Conservation (phyloP, 2,113 vertebrate species). For the Cheilinus undulatus region DNA sequence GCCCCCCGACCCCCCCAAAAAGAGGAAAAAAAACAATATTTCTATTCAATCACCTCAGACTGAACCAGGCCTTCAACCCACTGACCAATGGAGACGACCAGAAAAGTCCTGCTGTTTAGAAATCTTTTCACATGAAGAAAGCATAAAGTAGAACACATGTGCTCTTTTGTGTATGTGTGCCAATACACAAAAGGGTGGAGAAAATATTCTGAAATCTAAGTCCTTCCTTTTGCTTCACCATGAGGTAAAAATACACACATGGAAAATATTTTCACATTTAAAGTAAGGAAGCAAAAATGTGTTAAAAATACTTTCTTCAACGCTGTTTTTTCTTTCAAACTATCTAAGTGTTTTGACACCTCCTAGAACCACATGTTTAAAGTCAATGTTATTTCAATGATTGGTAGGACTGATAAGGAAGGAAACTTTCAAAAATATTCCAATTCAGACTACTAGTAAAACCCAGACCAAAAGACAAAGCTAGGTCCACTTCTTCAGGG, state of each 20-base stretch:
- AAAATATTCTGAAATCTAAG: slow-evolving; percentile 21
- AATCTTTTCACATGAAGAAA: slow-evolving; percentile 32
- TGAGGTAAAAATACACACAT: slow-evolving; percentile 2
- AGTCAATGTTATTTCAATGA: too few species aligned
- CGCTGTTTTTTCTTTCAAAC: background rate
- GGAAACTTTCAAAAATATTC: too few species aligned
- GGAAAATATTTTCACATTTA: background rate
- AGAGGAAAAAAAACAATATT: slow-evolving; percentile 92
- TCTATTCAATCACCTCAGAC: slow-evolving; percentile 95
- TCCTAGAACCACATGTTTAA: too few species aligned
- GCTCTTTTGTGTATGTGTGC: slow-evolving; percentile 3
- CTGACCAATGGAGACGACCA: slow-evolving; percentile 70
- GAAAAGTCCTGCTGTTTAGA: slow-evolving; percentile 54
- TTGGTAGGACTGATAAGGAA: too few species aligned
- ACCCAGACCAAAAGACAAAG: too few species aligned
- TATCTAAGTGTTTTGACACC: too few species aligned
- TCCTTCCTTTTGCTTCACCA: background rate
- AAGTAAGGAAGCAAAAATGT: background rate
- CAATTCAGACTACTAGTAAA: too few species aligned
- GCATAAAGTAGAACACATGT: slow-evolving; percentile 34
- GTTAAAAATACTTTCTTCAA: background rate
- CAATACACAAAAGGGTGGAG: slow-evolving; percentile 10
- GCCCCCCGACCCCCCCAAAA: slow-evolving; percentile 79
- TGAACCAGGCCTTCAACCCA: slow-evolving; percentile 73
- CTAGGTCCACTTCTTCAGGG: too few species aligned